Evolutionary conservation across 2,113 vertebrate species (phyloP), one percentile per base, ranked within the genome.

Genomic region (Ptilonorhynchus violaceus): DNA sequence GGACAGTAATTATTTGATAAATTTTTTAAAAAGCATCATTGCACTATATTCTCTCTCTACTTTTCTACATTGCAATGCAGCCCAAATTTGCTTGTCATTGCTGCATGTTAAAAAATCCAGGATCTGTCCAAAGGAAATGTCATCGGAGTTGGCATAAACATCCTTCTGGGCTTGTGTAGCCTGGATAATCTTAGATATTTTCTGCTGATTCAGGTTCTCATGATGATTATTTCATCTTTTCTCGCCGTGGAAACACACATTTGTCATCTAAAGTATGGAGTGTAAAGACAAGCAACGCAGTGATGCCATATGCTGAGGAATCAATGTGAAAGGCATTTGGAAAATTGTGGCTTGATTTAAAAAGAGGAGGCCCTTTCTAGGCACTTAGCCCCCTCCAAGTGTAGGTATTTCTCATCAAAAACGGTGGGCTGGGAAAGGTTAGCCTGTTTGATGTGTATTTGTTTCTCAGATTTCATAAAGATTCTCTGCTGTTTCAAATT

Each of bases 151-250:
- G 58, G 63, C 44, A 77, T 63, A 80, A 82, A 70, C 11, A 7
- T 52, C 69, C 41, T 76, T 42, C 69, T 85, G 50, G 67, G 37
- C 55, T 63, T 63, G 67, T 83, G 21, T 55, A 90, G 55, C 68
- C 60, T 56, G 75, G 59, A 46, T 78, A 88, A 88, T 75, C 63
- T 93, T 44, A 59, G 68, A 64, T 75, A 80, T 70, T 85, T 84
- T 91, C 60, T 89, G 70, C 88, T 95, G 90, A 92, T 72, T 94
- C 72, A 88, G 46, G 41, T 62, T 60, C 56, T 77, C 72, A 59
- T 81, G 80, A 56, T 75, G 42, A 67, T 74, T 84, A 81, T 92
- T 94, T 91, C 52, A 62, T 92, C 49, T 85, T 67, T 91, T 78
- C 67, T 78, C 31, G 41, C 52, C 0, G 42, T 74, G 39, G 60